These are phyloP conservation scores for Dromius quadrimaculatus DNA, from an alignment of 2,888 invertebrate genomes.

Conservation along the genomic window DNA sequence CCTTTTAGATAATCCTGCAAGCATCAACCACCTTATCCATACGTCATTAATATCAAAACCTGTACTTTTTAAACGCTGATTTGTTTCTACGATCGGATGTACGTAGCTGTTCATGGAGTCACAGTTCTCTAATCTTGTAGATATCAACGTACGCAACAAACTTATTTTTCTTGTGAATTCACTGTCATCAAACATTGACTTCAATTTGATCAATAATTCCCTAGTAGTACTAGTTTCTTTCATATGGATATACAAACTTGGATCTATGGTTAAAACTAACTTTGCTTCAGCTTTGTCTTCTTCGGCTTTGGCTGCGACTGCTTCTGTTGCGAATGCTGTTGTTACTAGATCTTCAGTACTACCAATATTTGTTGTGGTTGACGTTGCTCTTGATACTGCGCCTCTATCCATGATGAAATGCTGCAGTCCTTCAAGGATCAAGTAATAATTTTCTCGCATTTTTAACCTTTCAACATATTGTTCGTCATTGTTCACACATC, in stretches of 20 bases:
- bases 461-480: constrained; percentile 8
- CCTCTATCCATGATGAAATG: constrained; percentile 47
- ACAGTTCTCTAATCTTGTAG: constrained; percentile 52
- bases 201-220: constrained; percentile 56
- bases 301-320: constrained; percentile 25
- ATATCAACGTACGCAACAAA: constrained; percentile 55
- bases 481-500: not conserved
- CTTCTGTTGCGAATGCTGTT: not conserved
- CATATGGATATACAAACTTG: constrained; percentile 57
- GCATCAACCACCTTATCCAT: constrained; percentile 56
- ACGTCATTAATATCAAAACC: constrained; percentile 57
- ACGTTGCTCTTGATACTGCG: not conserved
- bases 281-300: constrained; percentile 54
- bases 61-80: constrained; percentile 55
- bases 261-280: constrained; percentile 55
- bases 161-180: constrained; percentile 56
- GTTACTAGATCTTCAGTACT: not conserved
- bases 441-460: constrained; percentile 25
- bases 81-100: constrained; percentile 56
- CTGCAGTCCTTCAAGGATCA: constrained; percentile 29
- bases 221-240: no score
- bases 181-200: constrained; percentile 55
- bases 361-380: not conserved
- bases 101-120: constrained; percentile 55
- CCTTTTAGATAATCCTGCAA: constrained; percentile 53